Conservation (phyloP, 2,888 invertebrate species). For the Ptychoptera contaminata region DNA sequence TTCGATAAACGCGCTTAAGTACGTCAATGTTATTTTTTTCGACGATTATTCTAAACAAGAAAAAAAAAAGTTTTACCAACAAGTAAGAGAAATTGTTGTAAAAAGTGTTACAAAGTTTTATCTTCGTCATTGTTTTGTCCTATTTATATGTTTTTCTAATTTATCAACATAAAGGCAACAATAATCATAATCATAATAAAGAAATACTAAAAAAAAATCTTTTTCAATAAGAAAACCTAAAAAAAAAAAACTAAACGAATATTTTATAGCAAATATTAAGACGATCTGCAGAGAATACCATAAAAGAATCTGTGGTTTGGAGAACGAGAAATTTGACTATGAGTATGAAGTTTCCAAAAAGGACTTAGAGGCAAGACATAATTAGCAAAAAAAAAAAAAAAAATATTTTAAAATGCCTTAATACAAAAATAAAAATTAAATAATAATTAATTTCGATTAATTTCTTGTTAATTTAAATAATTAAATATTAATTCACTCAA, state of each 20-base stretch:
- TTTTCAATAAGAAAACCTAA: neutral
- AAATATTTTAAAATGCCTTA: neutral
- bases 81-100: too few species aligned
- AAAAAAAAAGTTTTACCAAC: too few species aligned
- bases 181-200: neutral
- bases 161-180: neutral
- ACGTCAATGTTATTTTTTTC: too few species aligned
- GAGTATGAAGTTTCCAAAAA: constrained; percentile 92
- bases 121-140: neutral
- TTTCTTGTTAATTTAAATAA: too few species aligned
- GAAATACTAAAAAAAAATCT: neutral
- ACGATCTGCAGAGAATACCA: constrained; percentile 27
- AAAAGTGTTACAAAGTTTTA: neutral
- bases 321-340: constrained; percentile 82
- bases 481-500: too few species aligned
- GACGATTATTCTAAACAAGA: too few species aligned
- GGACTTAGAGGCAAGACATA: constrained; percentile 76
- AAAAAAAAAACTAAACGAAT: neutral
- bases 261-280: constrained; percentile 22
- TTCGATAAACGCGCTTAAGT: too few species aligned
- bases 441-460: neutral
- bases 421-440: constrained; percentile 2
- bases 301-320: constrained; percentile 27
- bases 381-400: neutral
- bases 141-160: neutral